Evolutionary conservation across 2,888 invertebrate genomes (phyloP).

Genomic region (Pimpla rufipes): DNA sequence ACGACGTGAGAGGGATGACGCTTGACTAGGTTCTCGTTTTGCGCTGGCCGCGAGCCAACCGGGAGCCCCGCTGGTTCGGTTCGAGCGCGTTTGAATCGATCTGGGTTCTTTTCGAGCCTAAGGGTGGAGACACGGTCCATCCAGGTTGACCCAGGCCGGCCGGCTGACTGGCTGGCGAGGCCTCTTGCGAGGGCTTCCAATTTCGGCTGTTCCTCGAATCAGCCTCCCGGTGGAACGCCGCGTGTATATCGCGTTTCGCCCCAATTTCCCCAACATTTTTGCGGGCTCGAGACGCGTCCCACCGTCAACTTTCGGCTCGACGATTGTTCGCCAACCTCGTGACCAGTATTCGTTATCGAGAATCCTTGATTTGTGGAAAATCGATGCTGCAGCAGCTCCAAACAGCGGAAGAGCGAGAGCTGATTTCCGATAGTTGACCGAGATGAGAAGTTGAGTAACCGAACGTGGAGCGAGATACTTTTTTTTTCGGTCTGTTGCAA

Average conservation of each 20-base stretch:
- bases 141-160: slow-evolving; percentile 43
- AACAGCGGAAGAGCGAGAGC: neutral
- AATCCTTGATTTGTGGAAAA: slow-evolving; percentile 31
- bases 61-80: slow-evolving; percentile 35
- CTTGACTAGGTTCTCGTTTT: slow-evolving; percentile 70
- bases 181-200: slow-evolving; percentile 37
- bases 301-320: slow-evolving; percentile 38
- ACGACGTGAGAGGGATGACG: slow-evolving; percentile 56
- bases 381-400: neutral
- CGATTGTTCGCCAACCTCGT: slow-evolving; percentile 40
- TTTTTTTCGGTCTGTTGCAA: neutral
- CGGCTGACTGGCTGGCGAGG: neutral
- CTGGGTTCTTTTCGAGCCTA: slow-evolving; percentile 6
- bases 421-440: neutral
- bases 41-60: slow-evolving; percentile 68
- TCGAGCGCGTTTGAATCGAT: slow-evolving; percentile 34
- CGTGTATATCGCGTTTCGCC: slow-evolving; percentile 5
- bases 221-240: neutral
- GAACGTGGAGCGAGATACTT: neutral
- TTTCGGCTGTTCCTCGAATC: slow-evolving; percentile 22
- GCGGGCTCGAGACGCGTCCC: neutral
- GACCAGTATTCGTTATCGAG: slow-evolving; percentile 24
- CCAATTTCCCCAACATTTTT: slow-evolving; percentile 49
- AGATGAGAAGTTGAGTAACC: neutral
- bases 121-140: neutral